These are phyloP conservation scores for Bursaphelenchus mucronatus DNA, from an alignment of 1,140 invertebrate genomes.

Conservation along the genomic window DNA sequence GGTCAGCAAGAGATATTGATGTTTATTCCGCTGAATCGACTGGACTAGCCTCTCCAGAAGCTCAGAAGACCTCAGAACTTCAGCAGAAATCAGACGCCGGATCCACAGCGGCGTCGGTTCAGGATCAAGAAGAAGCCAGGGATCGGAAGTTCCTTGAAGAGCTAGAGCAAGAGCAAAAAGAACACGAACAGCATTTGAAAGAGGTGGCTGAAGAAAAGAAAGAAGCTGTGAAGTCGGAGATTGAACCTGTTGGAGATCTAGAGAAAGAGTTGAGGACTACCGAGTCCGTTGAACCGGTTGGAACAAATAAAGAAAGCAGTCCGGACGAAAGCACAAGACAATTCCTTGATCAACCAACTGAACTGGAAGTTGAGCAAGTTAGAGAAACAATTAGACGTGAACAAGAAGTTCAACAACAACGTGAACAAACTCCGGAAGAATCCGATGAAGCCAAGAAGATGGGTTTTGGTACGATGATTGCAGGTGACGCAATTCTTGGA, in stretches of 20 bases:
- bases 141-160: background rate
- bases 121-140: background rate
- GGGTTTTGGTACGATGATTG: constrained; percentile 17
- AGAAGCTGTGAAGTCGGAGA: background rate
- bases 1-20: background rate
- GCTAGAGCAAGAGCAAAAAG: no score
- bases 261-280: no score
- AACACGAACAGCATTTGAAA: no score
- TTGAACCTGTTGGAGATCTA: no score
- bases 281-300: no score
- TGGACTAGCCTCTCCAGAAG: no score
- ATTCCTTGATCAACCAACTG: background rate
- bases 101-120: background rate
- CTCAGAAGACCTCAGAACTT: no score
- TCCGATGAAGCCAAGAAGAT: background rate
- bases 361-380: background rate
- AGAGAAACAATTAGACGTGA: no score
- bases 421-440: no score
- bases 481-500: background rate
- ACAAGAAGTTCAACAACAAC: no score
- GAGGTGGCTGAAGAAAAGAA: no score
- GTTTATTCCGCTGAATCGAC: background rate
- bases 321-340: background rate
- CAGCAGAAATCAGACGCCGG: no score
- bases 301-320: background rate